Percentiles rank a stretch among this genome's conserved stretches.
Evolutionary conservation across 2,888 invertebrate genomes (phyloP).

Genomic region (Scrobipalpa costella): DNA sequence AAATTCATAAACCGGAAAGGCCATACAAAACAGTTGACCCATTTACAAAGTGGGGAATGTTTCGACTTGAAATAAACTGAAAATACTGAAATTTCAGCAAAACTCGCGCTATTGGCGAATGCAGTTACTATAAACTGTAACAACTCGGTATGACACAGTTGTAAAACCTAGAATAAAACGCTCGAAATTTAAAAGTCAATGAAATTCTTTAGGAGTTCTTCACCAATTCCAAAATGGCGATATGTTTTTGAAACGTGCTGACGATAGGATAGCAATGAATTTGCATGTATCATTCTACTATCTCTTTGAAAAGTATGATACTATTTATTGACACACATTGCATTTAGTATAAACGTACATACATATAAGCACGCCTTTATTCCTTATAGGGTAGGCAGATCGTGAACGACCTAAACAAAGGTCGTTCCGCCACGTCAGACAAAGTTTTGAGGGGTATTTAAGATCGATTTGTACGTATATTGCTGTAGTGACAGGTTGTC

Average conservation of each 20-base stretch:
- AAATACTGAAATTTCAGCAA: background rate
- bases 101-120: background rate
- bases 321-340: no score
- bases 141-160: background rate
- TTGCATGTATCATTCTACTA: no score
- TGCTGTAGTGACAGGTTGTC: no score
- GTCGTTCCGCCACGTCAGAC: no score
- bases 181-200: background rate
- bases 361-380: no score
- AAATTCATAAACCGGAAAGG: background rate
- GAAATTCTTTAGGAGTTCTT: background rate
- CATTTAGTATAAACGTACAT: no score
- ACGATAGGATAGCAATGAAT: no score
- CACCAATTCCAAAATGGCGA: background rate
- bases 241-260: background rate
- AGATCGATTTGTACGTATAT: no score
- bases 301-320: no score
- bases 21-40: conserved; percentile 1
- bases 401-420: no score
- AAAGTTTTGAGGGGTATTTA: no score
- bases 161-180: conserved; percentile 7
- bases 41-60: background rate
- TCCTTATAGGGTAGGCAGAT: no score
- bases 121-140: background rate
- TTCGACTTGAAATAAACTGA: background rate